A percentile compares a stretch with the other conserved stretches of the same genome.
Conservation (phyloP, 1,140 invertebrate genomes). For the Ips nitidus region DNA sequence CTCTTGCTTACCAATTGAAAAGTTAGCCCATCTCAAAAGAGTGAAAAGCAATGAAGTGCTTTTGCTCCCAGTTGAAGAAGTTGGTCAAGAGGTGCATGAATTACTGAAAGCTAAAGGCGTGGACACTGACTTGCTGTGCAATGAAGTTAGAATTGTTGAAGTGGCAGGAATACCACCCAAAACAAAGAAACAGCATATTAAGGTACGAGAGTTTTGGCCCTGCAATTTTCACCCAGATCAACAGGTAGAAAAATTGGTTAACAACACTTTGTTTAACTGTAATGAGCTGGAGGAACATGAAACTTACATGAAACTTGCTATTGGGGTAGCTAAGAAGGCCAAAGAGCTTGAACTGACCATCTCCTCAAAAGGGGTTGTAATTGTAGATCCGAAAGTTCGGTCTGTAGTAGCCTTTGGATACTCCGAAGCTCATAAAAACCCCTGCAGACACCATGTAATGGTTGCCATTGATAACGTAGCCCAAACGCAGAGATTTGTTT, state of each 20-base stretch:
- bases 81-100: constrained; percentile 51
- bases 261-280: constrained; percentile 64
- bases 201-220: constrained; percentile 71
- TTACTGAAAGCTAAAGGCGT: constrained; percentile 56
- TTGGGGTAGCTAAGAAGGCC: constrained; percentile 55
- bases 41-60: constrained; percentile 65
- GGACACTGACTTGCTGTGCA: constrained; percentile 56
- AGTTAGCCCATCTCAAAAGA: constrained; percentile 73
- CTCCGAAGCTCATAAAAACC: constrained; percentile 64
- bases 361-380: constrained; percentile 53
- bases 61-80: constrained; percentile 54
- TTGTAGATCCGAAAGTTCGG: constrained; percentile 67
- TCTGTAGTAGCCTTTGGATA: constrained; percentile 67
- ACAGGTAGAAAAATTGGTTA: constrained; percentile 65
- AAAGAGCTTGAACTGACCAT: constrained; percentile 43
- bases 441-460: constrained; percentile 84
- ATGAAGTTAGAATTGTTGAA: constrained; percentile 57
- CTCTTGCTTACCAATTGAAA: constrained; percentile 58
- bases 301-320: constrained; percentile 62
- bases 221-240: constrained; percentile 82
- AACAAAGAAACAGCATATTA: constrained; percentile 68
- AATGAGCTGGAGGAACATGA: constrained; percentile 62
- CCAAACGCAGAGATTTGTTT: constrained; percentile 76
- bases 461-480: constrained; percentile 84
- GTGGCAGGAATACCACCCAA: constrained; percentile 66